Evolutionary conservation across 2,888 invertebrate genomes (phyloP), one percentile per base, ranked within the genome.

Genomic region (Allophyes oxyacanthae): DNA sequence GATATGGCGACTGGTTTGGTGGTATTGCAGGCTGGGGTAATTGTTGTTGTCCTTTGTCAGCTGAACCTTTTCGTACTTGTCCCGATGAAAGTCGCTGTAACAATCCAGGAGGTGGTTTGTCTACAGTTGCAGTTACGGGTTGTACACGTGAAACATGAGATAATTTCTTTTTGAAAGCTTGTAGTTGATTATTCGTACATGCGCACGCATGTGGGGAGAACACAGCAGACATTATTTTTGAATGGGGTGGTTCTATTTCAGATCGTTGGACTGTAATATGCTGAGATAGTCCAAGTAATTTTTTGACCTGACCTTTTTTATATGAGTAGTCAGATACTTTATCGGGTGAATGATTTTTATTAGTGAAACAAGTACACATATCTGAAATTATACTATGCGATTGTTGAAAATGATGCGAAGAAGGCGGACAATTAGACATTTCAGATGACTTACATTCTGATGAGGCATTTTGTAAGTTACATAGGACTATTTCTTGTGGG

Each of bases 41-140:
- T 33, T 34, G 20, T 34, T 34, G 9, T 30, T 45, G 52, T 64
- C 40, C 55, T 40, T 32, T 28, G 11, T 20, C 10, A 37, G 65
- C 15, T 36, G 15, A 25, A 28, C n/a, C 7, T 45, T 46, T 41
- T 42, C 15, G 38, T 28, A 14, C n/a, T 37, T 38, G 15, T 15
- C 14, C 26, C 25, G 49, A 5, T 20, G 45, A 11, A 32, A 20
- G 1, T 28, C 5, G 63, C 66, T 63, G 66, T 50, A 66, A 63
- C 53, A 58, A 66, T 50, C 30, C 56, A 65, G 44, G 28, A 48
- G 50, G 38, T 32, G 33, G 41, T 51, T 61, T 61, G 40, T 56
- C 32, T 52, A 48, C 41, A 42, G n/a, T 41, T 11, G 41, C 38
- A 38, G 37, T 14, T 33, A 10, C 8, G 28, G 28, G 2, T 28